Evolutionary conservation across 2,888 invertebrate genomes (phyloP), one percentile per base, ranked within the genome.

Genomic region (Anticlea derivata): DNA sequence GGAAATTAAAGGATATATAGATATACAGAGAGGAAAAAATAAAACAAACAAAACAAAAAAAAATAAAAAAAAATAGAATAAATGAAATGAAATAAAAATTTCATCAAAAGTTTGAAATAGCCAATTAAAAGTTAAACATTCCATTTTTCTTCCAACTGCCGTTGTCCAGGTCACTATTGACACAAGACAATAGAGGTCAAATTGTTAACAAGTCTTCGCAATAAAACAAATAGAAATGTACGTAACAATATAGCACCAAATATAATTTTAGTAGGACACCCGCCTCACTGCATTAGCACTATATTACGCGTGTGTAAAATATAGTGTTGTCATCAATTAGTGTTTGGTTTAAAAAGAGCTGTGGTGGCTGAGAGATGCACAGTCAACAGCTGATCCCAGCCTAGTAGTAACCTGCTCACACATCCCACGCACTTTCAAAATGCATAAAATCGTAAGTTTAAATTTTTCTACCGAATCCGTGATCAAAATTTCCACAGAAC

Each of bases 201-300:
- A 34, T 29, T 26, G 11, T 27, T 8, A 40, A 40, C 54, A 37
- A 46, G 55, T 43, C 63, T 64, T 67, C 57, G 70, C 53, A 69
- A 75, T 61, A 62, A 63, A 70, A 66, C 61, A 67, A 68, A 70
- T 52, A 71, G 11, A 46, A 53, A 58, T 65, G 69, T 73, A 68
- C 70, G 67, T 62, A 71, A 73, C 47, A 56, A 29, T 23, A 54
- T 66, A 72, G 68, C 66, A 71, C 64, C 68, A 55, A 68, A 67
- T 62, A 43, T 58, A 56, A 66, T 63, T 75, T 48, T 73, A 65
- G 70, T 78, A 58, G 72, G 75, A 66, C 74, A 64, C 50, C 47
- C 63, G 66, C 65, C 69, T 75, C 68, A 75, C 66, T 72, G 70
- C 58, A 86, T 89, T 89, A 89, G 83, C 88, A 86, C 86, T 63